phyloP scores from a whole-genome alignment of 2,797 vertebrate species.

The Yasuhikotakia modesta region DNA sequence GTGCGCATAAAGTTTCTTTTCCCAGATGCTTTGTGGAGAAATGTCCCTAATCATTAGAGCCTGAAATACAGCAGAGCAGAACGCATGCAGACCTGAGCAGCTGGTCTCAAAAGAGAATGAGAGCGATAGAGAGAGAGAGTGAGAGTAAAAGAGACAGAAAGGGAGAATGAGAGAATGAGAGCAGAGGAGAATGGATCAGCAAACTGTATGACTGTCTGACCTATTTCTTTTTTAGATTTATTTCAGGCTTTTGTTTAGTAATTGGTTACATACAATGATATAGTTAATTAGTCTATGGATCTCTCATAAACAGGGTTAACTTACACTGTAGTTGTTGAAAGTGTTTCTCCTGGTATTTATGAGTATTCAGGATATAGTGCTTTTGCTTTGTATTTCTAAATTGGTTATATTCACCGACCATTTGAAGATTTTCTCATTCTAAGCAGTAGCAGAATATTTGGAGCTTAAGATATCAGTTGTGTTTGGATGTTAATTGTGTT shows the following conservation, averaged over 20 bases:
- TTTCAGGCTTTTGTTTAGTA: constrained; percentile 30
- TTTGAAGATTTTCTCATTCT: neutral
- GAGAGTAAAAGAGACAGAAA: constrained; percentile 31
- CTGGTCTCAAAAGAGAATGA: constrained; percentile 22
- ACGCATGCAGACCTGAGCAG: constrained; percentile 42
- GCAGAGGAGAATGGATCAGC: constrained; percentile 35
- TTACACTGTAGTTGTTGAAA: too few species aligned
- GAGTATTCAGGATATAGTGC: too few species aligned
- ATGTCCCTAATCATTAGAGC: constrained; percentile 15
- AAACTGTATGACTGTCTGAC: constrained; percentile 44
- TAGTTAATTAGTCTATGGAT: neutral
- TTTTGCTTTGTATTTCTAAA: too few species aligned
- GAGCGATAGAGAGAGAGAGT: too few species aligned
- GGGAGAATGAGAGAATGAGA: constrained; percentile 13
- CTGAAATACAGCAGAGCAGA: constrained; percentile 53
- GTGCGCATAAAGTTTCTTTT: constrained; percentile 13
- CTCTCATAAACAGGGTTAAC: neutral
- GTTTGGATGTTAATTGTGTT: neutral
- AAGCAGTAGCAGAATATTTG: constrained; percentile 1
- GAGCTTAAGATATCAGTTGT: constrained; percentile 1
- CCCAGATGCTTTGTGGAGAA: neutral
- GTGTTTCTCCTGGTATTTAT: too few species aligned
- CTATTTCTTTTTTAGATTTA: constrained; percentile 43
- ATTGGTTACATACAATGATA: constrained; percentile 26
- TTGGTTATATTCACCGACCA: too few species aligned